These are phyloP conservation scores for Dermatemys mawii DNA, from an alignment of 2,113 vertebrate genomes.

Conservation along the genomic window DNA sequence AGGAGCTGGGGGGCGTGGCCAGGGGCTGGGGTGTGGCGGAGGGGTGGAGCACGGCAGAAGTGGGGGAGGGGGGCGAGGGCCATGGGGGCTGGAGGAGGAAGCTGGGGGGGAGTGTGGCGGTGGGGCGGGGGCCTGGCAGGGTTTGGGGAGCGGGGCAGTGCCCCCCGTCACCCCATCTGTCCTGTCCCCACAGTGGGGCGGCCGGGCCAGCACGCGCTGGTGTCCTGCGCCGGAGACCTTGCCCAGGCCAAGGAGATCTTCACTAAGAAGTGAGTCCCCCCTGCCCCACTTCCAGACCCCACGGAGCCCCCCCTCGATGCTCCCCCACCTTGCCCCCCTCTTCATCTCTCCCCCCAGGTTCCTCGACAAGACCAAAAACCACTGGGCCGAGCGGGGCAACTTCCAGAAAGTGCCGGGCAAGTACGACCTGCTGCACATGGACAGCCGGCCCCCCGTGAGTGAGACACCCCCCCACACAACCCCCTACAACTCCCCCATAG, in stretches of 20 bases:
- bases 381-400: constrained; percentile 79
- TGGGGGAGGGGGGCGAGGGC: neutral
- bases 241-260: constrained; percentile 88
- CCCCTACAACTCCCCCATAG: no score
- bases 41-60: no score
- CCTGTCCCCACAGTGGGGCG: constrained; percentile 84
- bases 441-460: constrained; percentile 73
- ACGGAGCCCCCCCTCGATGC: neutral
- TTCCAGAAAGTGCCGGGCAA: constrained; percentile 90
- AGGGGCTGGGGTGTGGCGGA: neutral
- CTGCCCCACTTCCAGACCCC: rapidly evolving
- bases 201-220: constrained; percentile 84
- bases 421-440: constrained; percentile 90
- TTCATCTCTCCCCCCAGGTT: constrained; percentile 78
- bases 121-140: neutral
- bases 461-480: neutral
- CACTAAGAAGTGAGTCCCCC: constrained; percentile 84
- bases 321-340: neutral
- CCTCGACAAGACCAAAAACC: constrained; percentile 90
- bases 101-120: neutral
- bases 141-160: neutral
- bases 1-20: neutral
- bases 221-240: constrained; percentile 81
- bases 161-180: neutral
- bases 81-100: neutral